Conservation (phyloP, 1,140 invertebrate genomes). For the Brachystomella parvula region DNA sequence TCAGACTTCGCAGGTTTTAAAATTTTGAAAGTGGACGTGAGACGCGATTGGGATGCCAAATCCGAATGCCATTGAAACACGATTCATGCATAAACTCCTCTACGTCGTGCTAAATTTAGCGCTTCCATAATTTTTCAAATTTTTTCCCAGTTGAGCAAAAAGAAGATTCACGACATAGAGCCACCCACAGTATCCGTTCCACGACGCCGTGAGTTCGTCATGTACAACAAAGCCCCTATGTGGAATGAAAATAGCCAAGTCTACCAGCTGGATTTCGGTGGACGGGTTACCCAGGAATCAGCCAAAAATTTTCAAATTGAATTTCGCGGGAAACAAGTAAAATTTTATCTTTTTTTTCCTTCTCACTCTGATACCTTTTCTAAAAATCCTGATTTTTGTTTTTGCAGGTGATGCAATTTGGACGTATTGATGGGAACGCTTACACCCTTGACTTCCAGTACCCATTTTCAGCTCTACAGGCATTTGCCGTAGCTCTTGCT, state of each 20-base stretch:
- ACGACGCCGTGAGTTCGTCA: slow-evolving; percentile 70
- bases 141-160: slow-evolving; percentile 25
- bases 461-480: slow-evolving; percentile 95
- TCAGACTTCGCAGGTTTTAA: too few species aligned
- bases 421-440: slow-evolving; percentile 94
- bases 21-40: too few species aligned
- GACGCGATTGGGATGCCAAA: too few species aligned
- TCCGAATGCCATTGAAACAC: too few species aligned
- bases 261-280: slow-evolving; percentile 98
- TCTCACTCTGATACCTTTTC: not conserved
- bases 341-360: too few species aligned
- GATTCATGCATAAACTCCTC: too few species aligned
- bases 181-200: slow-evolving; percentile 46
- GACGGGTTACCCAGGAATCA: slow-evolving; percentile 95
- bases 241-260: slow-evolving; percentile 99
- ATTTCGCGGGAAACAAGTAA: slow-evolving; percentile 89
- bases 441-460: slow-evolving; percentile 99
- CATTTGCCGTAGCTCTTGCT: slow-evolving; percentile 94
- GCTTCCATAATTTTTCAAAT: too few species aligned
- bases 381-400: not conserved
- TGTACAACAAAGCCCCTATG: slow-evolving; percentile 98
- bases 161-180: slow-evolving; percentile 35
- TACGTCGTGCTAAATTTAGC: too few species aligned
- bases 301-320: slow-evolving; percentile 99
- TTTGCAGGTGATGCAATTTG: slow-evolving; percentile 95